Percentiles rank a stretch among this genome's conserved stretches.
These are phyloP conservation scores for Sylvia atricapilla DNA, from an alignment of 2,113 vertebrate species.

Conservation along the genomic window DNA sequence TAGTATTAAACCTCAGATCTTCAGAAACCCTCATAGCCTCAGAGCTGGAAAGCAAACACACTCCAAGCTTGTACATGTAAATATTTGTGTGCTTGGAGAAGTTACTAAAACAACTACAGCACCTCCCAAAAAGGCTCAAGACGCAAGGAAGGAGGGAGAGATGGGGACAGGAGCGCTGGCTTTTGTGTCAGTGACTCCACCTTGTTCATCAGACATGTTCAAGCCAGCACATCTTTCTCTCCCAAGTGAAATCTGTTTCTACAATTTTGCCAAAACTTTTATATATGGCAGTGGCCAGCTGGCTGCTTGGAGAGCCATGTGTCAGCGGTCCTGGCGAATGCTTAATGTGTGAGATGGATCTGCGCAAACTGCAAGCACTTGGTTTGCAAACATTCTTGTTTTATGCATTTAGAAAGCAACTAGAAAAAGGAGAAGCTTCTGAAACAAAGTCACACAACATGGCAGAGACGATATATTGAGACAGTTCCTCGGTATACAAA, in stretches of 20 bases:
- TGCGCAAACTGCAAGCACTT: conserved; percentile 41
- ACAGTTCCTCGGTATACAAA: neutral
- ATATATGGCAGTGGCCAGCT: conserved; percentile 66
- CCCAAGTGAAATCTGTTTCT: conserved; percentile 51
- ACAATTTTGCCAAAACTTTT: conserved; percentile 56
- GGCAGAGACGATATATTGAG: neutral
- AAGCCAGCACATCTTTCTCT: conserved; percentile 43
- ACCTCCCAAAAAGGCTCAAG: neutral
- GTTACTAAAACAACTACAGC: neutral
- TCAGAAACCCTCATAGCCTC: neutral
- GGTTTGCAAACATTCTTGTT: conserved; percentile 63
- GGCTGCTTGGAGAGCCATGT: conserved; percentile 66
- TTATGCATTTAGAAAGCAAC: conserved; percentile 52
- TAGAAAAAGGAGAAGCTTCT: conserved; percentile 39
- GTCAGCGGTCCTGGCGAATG: conserved; percentile 58
- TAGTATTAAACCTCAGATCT: neutral
- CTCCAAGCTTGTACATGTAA: neutral
- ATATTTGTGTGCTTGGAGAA: neutral
- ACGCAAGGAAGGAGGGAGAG: neutral
- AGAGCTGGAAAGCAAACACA: neutral
- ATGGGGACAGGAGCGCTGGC: neutral
- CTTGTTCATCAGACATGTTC: conserved; percentile 23
- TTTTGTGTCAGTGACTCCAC: conserved; percentile 9
- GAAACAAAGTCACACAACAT: conserved; percentile 27
- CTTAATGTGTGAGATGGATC: conserved; percentile 60